Evolutionary conservation across 2,797 vertebrate genomes (phyloP).

Genomic region (Cynodonichthys magdalenae): DNA sequence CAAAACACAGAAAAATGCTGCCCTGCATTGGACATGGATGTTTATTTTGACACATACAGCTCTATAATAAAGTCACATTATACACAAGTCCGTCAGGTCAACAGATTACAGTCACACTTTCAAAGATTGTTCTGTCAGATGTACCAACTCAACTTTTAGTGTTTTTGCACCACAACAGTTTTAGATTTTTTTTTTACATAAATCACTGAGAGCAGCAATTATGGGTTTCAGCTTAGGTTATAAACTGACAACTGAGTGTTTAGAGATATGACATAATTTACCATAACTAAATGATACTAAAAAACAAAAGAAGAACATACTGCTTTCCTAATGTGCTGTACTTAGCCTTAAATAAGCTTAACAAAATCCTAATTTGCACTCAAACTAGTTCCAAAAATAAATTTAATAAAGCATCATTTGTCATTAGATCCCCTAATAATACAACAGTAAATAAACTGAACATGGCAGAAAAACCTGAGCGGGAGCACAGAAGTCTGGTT

Average conservation of each 20-base stretch:
- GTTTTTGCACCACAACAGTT: not conserved
- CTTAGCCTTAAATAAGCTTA: conserved; percentile 4
- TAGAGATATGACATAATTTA: not conserved
- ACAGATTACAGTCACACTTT: no score
- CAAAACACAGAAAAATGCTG: not conserved
- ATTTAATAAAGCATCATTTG: conserved; percentile 1
- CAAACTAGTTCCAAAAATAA: conserved; percentile 14
- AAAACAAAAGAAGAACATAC: not conserved
- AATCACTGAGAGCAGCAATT: not conserved
- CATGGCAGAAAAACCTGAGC: conserved; percentile 69
- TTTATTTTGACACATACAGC: conserved; percentile 9
- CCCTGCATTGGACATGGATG: not conserved
- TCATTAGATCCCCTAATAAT: conserved; percentile 21
- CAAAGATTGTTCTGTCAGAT: no score
- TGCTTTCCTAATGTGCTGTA: not conserved
- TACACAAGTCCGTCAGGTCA: no score
- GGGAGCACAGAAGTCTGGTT: conserved; percentile 45
- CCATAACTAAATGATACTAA: conserved; percentile 14
- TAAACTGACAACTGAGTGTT: no score
- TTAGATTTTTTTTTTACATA: not conserved
- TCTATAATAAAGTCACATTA: not conserved
- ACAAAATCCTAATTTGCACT: conserved; percentile 22
- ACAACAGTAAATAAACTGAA: conserved; percentile 22
- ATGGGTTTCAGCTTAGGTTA: conserved; percentile 3
- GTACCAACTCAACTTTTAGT: not conserved